These are phyloP conservation scores for Ametastegia equiseti DNA, from an alignment of 2,888 invertebrate species.

Conservation along the genomic window DNA sequence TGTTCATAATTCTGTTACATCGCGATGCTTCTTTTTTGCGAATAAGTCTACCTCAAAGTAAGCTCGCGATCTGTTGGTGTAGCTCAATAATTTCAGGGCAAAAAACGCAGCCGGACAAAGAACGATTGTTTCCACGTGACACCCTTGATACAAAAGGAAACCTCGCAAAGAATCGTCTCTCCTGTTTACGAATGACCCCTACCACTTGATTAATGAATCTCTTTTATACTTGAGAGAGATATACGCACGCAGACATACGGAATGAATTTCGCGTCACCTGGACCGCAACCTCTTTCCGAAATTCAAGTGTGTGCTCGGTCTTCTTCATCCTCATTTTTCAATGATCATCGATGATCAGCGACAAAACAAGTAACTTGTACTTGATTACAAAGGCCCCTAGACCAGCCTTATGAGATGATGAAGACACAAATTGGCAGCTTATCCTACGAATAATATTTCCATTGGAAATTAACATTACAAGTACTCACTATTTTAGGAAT, in stretches of 20 bases:
- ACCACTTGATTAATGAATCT: neutral
- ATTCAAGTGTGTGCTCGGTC: neutral
- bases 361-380: conserved; percentile 12
- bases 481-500: too few species aligned
- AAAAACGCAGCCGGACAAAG: neutral
- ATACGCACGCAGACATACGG: neutral
- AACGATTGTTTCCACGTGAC: neutral
- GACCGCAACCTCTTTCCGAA: neutral
- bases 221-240: neutral
- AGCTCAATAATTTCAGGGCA: neutral
- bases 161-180: neutral
- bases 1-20: neutral
- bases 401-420: too few species aligned
- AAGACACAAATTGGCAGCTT: too few species aligned
- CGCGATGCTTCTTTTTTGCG: neutral
- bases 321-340: neutral
- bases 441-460: too few species aligned
- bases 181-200: neutral
- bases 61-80: neutral
- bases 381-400: too few species aligned
- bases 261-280: neutral
- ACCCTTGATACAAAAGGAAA: neutral
- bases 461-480: too few species aligned
- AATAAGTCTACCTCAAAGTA: neutral
- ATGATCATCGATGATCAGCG: too few species aligned